A percentile compares a stretch with the other conserved stretches of the same genome.
These are phyloP conservation scores for Aphidius gifuensis DNA, from an alignment of 1,140 invertebrate genomes.

Conservation along the genomic window DNA sequence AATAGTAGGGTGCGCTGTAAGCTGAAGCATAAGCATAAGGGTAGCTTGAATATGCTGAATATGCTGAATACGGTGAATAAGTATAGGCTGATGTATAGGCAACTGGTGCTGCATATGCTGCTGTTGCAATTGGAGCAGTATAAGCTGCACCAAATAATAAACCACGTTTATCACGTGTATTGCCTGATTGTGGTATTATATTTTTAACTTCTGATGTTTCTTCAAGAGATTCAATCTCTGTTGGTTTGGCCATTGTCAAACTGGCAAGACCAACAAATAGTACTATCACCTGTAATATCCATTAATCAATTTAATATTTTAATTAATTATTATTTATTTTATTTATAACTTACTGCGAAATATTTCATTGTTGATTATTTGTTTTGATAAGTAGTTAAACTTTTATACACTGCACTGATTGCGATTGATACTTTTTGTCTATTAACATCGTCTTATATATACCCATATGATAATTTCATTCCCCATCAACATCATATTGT, in stretches of 20 bases:
- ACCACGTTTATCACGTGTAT: constrained; percentile 37
- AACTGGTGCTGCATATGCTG: constrained; percentile 32
- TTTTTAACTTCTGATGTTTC: constrained; percentile 23
- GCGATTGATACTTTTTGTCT: constrained; percentile 38
- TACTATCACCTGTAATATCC: constrained; percentile 26
- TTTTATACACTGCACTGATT: constrained; percentile 21
- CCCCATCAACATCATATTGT: too few relatives aligned
- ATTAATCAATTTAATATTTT: not conserved
- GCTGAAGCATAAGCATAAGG: constrained; percentile 37
- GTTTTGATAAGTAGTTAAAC: constrained; percentile 20
- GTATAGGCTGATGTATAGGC: constrained; percentile 28
- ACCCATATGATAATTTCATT: constrained; percentile 20
- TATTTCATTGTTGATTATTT: constrained; percentile 41
- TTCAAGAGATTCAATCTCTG: constrained; percentile 37
- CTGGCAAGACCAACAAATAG: constrained; percentile 34
- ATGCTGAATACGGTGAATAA: constrained; percentile 35
- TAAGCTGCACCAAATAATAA: constrained; percentile 37
- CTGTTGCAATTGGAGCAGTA: constrained; percentile 39
- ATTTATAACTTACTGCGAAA: constrained; percentile 39
- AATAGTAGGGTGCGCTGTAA: constrained; percentile 39
- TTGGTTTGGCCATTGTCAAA: constrained; percentile 36
- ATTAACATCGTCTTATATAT: constrained; percentile 35
- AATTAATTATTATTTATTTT: not conserved
- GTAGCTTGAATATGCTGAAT: constrained; percentile 37
- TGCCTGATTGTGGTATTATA: constrained; percentile 8